These are phyloP conservation scores for Centropus bengalensis DNA, from an alignment of 2,113 vertebrate genomes.

Conservation along the genomic window DNA sequence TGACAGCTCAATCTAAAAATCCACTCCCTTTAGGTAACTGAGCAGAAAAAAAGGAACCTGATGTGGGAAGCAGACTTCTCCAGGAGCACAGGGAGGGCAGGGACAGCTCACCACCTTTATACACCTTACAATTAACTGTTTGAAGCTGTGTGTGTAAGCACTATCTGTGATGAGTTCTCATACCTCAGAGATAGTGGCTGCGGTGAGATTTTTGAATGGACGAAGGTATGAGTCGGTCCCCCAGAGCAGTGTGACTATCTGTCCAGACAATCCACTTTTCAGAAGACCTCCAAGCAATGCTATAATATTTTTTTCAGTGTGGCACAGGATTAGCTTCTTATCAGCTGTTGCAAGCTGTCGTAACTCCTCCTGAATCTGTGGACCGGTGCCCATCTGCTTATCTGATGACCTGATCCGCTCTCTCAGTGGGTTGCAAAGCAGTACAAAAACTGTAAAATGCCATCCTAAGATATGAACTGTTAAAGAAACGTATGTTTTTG, in stretches of 20 bases:
- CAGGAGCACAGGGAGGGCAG: not conserved
- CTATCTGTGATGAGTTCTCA: not conserved
- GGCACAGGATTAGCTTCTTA: not conserved
- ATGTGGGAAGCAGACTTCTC: not conserved
- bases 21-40: not conserved
- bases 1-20: not conserved
- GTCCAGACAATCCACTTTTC: not conserved
- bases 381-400: not conserved
- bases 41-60: not conserved
- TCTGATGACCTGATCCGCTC: conserved; percentile 24
- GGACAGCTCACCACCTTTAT: not conserved
- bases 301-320: not conserved
- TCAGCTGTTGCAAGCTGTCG: conserved; percentile 12
- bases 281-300: not conserved
- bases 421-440: not conserved
- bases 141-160: not conserved
- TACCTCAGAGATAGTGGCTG: not conserved
- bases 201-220: not conserved
- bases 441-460: not conserved
- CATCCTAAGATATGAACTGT: not conserved
- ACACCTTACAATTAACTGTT: not conserved
- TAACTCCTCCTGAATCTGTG: conserved; percentile 33
- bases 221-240: rapidly evolving
- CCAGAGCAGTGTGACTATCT: not conserved
- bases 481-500: not conserved